Evolutionary conservation across 1,140 invertebrate genomes (phyloP).

Genomic region (Danaus plexippus): DNA sequence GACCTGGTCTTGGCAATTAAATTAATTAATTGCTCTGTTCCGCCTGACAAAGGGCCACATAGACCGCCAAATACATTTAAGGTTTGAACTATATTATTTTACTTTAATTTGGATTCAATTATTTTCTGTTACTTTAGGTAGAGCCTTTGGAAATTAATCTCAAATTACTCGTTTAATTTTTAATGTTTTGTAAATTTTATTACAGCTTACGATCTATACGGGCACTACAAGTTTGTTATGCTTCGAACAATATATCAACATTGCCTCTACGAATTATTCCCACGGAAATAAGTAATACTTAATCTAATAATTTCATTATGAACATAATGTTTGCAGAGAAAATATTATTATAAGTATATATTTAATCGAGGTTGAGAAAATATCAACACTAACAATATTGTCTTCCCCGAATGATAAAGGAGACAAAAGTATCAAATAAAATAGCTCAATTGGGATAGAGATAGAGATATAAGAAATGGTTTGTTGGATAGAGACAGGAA

Average conservation of each 20-base stretch:
- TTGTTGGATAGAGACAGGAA: constrained; percentile 13
- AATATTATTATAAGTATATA: too few relatives aligned
- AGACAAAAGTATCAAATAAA: constrained; percentile 19
- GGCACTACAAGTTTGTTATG: too few relatives aligned
- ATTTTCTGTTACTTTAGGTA: constrained; percentile 2
- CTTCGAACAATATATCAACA: too few relatives aligned
- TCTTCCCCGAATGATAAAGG: constrained; percentile 6
- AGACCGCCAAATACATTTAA: constrained; percentile 24
- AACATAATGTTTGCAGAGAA: too few relatives aligned
- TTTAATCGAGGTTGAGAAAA: too few relatives aligned
- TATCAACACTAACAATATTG: constrained; percentile 7
- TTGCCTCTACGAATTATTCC: too few relatives aligned
- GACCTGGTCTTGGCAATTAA: constrained; percentile 14
- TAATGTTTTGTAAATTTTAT: too few relatives aligned
- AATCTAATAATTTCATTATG: too few relatives aligned
- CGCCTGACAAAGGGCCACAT: constrained; percentile 20
- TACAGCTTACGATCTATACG: too few relatives aligned
- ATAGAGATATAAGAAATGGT: constrained; percentile 2
- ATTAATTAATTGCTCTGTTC: constrained; percentile 23
- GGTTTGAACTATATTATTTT: constrained; percentile 15
- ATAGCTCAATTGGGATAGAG: constrained; percentile 10
- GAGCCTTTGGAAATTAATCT: too few relatives aligned
- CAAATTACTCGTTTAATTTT: too few relatives aligned
- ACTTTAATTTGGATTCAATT: constrained; percentile 14
- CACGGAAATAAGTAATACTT: too few relatives aligned